Base-by-base conservation (phyloP, 2,113 vertebrate species). In the Micromys minutus region DNA sequence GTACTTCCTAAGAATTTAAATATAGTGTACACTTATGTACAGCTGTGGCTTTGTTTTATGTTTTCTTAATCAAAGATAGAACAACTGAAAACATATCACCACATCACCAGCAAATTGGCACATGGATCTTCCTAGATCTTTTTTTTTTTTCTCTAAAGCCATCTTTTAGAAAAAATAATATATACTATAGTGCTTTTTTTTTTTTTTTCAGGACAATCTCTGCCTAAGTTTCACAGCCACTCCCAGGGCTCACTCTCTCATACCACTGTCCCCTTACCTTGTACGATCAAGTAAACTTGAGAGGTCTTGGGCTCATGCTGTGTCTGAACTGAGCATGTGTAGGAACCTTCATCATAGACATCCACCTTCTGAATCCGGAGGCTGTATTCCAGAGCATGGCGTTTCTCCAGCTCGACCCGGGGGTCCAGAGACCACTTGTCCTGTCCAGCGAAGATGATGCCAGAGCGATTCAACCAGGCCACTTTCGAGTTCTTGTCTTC, bases 341-440 rank as follows among this genome's bases (percentile, higher is more conserved):
- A 99, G 61, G 99, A 99, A 0, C 99, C 99, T 90, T 99, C 99
- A 96, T 99, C 99, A 0, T 99, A 99, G 94, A 99, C 99, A 94
- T 99, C 99, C 98, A 99, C 99, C 98, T 99, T 99, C 98, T 99
- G 99, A 97, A 99, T 99, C 96, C 99, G 98, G 93, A 99, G 99
- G 97, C 99, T 99, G 98, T 99, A 99, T 97, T 99, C 99, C 98
- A 99, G 98, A 97, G 99, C 99, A 94, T 99, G 99, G 97, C 99
- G 99, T 94, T 99, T 99, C 97, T 99, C 99, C 98, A 99, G 98
- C 96, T 99, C 99, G 96, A 99, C 99, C 94, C 99, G 98, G 89
- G 99, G 99, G 95, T 99, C 99, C 98, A 99, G 98, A 93, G 99
- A 99, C 99, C 99, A 99, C 98, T 99, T 99, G 98, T 99, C 99